Percentiles rank a stretch among this genome's conserved stretches.
phyloP scores from a whole-genome alignment of 2,888 invertebrate species.

The Cordilura impudica region DNA sequence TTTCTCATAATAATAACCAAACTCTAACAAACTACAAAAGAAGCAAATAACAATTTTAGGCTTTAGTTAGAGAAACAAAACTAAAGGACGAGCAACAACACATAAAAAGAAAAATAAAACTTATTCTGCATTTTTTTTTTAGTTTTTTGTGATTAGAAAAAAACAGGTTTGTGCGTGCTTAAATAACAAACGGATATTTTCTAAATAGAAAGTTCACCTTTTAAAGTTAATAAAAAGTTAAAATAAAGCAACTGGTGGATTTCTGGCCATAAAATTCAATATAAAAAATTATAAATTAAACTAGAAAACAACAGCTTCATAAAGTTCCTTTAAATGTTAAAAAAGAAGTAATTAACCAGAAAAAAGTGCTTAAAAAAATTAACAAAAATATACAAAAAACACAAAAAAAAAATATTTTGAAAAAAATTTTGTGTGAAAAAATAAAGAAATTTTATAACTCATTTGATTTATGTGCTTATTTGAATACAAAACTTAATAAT shows the following conservation, averaged over 20 bases:
- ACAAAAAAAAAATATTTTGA: slow-evolving; percentile 29
- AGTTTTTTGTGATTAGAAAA: background rate
- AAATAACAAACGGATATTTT: background rate
- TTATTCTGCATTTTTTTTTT: too few species aligned
- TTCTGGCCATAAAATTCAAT: background rate
- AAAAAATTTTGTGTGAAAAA: background rate
- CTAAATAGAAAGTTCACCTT: too few species aligned
- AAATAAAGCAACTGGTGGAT: slow-evolving; percentile 49
- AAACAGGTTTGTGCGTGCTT: background rate
- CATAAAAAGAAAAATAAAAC: background rate
- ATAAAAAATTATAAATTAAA: background rate
- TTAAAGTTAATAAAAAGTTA: background rate
- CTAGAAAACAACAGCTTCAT: background rate
- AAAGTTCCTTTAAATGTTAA: slow-evolving; percentile 39
- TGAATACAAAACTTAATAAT: too few species aligned
- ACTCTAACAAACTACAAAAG: slow-evolving; percentile 8
- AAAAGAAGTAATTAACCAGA: background rate
- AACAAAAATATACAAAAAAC: background rate
- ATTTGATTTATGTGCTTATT: too few species aligned
- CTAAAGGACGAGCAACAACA: background rate
- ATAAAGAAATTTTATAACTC: too few species aligned
- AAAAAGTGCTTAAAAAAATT: background rate
- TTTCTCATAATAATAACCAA: background rate
- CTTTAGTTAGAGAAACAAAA: background rate
- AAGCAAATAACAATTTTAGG: background rate